phyloP scores from a whole-genome alignment of 1,140 invertebrate genomes.

The Bursaphelenchus mucronatus region DNA sequence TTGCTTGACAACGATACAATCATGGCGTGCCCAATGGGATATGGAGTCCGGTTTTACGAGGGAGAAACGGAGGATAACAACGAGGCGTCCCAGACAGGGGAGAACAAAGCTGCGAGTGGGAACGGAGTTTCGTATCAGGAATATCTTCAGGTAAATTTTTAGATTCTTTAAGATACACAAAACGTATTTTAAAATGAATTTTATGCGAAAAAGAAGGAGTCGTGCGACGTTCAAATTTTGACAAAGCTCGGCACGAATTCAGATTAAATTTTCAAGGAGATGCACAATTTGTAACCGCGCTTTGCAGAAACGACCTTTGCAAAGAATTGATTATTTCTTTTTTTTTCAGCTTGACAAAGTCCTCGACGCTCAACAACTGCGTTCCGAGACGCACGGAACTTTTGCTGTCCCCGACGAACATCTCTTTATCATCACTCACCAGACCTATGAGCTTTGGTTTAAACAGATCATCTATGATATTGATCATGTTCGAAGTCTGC shows the following conservation, averaged over 20 bases:
- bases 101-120: conserved; percentile 45
- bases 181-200: no score
- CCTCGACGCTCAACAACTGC: conserved; percentile 75
- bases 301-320: no score
- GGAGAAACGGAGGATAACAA: conserved; percentile 28
- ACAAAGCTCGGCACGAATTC: no score
- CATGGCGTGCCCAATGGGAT: conserved; percentile 34
- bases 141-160: conserved; percentile 48
- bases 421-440: conserved; percentile 62
- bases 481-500: conserved; percentile 80
- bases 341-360: conserved; percentile 74
- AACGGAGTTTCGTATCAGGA: conserved; percentile 48
- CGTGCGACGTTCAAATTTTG: no score
- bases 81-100: conserved; percentile 41
- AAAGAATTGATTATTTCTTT: conserved; percentile 14
- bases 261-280: no score
- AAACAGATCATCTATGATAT: conserved; percentile 97
- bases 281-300: no score
- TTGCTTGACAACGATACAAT: no score
- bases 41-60: conserved; percentile 29
- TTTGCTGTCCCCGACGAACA: conserved; percentile 88
- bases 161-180: no score
- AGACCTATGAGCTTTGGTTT: conserved; percentile 98
- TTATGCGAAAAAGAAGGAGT: no score
- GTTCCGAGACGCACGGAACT: conserved; percentile 70